Conservation (phyloP, 2,888 invertebrate species). For the Acleris emargana region DNA sequence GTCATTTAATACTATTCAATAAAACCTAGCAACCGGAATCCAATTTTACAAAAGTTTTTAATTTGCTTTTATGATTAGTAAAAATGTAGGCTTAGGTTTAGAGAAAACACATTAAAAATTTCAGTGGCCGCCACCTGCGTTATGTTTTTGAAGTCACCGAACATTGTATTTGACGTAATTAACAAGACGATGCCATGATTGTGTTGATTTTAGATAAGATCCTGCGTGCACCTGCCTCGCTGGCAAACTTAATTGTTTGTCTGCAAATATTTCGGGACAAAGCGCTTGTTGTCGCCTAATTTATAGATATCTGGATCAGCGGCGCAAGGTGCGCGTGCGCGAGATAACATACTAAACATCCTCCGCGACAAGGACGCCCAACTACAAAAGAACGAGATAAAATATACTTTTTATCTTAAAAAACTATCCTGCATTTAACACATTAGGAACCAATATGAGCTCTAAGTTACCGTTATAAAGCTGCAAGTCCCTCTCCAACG, state of each 20-base stretch:
- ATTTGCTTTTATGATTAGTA: neutral
- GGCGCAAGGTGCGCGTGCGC: conserved; percentile 78
- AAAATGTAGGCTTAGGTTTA: too few species aligned
- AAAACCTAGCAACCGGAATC: neutral
- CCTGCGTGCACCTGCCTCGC: conserved; percentile 66
- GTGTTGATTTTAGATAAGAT: conserved; percentile 70
- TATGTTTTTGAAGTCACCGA: conserved; percentile 12
- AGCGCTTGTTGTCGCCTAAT: conserved; percentile 69
- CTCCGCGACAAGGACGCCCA: conserved; percentile 69
- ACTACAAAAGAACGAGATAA: conserved; percentile 63
- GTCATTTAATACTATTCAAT: conserved; percentile 18
- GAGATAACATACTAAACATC: conserved; percentile 80
- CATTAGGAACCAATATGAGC: conserved; percentile 37
- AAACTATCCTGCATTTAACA: conserved; percentile 53
- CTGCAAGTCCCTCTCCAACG: conserved; percentile 35
- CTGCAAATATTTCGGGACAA: conserved; percentile 69
- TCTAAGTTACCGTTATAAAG: conserved; percentile 44
- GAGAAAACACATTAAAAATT: neutral
- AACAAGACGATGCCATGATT: conserved; percentile 52
- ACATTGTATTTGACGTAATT: conserved; percentile 65
- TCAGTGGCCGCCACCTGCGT: conserved; percentile 20
- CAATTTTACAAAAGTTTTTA: neutral
- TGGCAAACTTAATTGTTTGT: conserved; percentile 68
- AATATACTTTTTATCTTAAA: conserved; percentile 68
- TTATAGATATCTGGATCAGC: conserved; percentile 65